A percentile compares a stretch with the other conserved stretches of the same genome.
These are phyloP conservation scores for Norana najaformis DNA, from an alignment of 2,888 invertebrate genomes.

Conservation along the genomic window DNA sequence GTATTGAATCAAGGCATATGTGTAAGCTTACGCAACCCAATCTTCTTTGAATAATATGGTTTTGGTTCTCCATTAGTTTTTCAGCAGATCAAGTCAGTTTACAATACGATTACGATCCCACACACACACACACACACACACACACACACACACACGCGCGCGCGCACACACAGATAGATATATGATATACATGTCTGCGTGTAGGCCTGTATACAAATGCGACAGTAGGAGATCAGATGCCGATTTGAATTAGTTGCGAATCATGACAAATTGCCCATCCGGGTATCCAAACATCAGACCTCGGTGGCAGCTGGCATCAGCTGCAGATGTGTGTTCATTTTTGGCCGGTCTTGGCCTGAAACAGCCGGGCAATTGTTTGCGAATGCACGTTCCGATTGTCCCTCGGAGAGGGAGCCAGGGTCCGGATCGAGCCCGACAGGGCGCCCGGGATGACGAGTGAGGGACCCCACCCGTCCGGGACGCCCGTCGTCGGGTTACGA, in stretches of 20 bases:
- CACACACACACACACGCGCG: too few species aligned
- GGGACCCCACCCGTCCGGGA: neutral
- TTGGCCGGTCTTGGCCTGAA: neutral
- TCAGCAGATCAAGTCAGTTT: too few species aligned
- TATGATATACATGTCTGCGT: neutral
- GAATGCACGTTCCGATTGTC: slow-evolving; percentile 8
- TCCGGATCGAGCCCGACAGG: slow-evolving; percentile 13
- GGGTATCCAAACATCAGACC: neutral
- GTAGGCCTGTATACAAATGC: neutral
- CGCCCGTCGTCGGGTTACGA: neutral
- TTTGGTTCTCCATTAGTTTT: too few species aligned
- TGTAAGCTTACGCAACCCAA: too few species aligned
- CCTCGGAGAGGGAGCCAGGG: neutral
- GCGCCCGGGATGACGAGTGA: neutral
- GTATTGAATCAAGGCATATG: too few species aligned
- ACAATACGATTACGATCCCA: too few species aligned
- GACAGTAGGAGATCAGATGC: neutral
- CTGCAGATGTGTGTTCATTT: neutral
- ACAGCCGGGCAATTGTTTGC: neutral
- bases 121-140: too few species aligned
- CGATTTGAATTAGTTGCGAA: slow-evolving; percentile 16
- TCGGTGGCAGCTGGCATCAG: neutral
- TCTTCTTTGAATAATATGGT: too few species aligned
- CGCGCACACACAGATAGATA: too few species aligned
- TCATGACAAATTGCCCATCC: neutral